These are phyloP conservation scores for Helarctos malayanus DNA, from an alignment of 2,797 vertebrate species.

Conservation along the genomic window DNA sequence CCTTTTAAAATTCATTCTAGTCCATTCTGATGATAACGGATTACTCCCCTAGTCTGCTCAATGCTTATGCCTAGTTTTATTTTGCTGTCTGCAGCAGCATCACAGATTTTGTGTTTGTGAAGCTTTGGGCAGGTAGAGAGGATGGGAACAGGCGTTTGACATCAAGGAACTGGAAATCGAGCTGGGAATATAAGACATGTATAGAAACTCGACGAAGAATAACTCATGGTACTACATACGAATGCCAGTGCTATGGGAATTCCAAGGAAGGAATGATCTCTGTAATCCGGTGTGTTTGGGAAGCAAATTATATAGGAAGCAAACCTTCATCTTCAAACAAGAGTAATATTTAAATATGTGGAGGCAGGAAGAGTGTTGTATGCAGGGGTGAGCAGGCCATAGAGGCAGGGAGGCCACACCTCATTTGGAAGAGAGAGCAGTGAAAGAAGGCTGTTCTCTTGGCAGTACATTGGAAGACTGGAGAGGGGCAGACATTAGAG, in stretches of 20 bases:
- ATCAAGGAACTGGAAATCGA: background rate
- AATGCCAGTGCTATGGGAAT: background rate
- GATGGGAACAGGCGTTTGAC: background rate
- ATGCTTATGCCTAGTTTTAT: background rate
- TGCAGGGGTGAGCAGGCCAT: background rate
- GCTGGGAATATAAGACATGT: background rate
- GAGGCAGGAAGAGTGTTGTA: background rate
- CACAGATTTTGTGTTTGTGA: slow-evolving; percentile 4
- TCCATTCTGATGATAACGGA: background rate
- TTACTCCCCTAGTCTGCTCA: background rate
- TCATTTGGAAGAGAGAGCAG: background rate
- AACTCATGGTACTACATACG: background rate
- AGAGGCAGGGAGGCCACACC: background rate
- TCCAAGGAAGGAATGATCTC: background rate
- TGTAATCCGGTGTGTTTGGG: background rate
- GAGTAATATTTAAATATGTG: background rate
- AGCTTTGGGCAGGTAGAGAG: background rate
- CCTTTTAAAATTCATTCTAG: background rate
- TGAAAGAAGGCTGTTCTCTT: background rate
- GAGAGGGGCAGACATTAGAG: background rate
- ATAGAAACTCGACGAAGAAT: background rate
- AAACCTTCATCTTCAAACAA: background rate
- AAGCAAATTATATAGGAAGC: slow-evolving; percentile 35
- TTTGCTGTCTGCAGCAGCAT: background rate
- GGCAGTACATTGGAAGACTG: background rate